Percentiles rank a stretch among this genome's conserved stretches.
Evolutionary conservation across 2,888 invertebrate genomes (phyloP).

Genomic region (Gymnoscelis rufifasciata): DNA sequence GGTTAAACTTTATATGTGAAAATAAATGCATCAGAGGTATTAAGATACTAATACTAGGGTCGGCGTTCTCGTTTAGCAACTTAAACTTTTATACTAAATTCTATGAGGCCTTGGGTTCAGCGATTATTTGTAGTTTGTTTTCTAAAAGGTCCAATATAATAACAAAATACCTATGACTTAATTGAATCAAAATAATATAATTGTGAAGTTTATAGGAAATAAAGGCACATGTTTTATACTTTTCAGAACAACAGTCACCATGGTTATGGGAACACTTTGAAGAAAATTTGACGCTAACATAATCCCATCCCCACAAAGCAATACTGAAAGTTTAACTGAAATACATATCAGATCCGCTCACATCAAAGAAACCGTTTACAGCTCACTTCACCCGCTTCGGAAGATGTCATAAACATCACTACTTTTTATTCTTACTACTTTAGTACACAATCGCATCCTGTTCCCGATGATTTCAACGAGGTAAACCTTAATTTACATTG

Average conservation of each 20-base stretch:
- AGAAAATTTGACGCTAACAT: slow-evolving; percentile 16
- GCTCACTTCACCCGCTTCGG: slow-evolving; percentile 41
- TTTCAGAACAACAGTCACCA: background rate
- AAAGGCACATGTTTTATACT: background rate
- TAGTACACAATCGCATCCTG: slow-evolving; percentile 17
- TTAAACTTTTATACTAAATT: too few relatives aligned
- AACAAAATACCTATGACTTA: too few relatives aligned
- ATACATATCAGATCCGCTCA: slow-evolving; percentile 37
- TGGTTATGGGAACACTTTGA: background rate
- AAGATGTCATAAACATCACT: slow-evolving; percentile 39
- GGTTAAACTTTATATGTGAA: too few relatives aligned
- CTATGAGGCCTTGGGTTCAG: too few relatives aligned
- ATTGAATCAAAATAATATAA: too few relatives aligned
- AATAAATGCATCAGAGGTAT: too few relatives aligned
- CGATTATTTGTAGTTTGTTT: too few relatives aligned
- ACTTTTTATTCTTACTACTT: slow-evolving; percentile 26
- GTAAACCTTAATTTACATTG: slow-evolving; percentile 1
- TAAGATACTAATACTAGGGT: too few relatives aligned
- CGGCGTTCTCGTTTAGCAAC: too few relatives aligned
- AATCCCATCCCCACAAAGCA: slow-evolving; percentile 6
- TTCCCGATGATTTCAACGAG: slow-evolving; percentile 4
- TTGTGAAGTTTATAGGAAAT: too few relatives aligned
- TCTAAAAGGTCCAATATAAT: too few relatives aligned
- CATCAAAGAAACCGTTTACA: slow-evolving; percentile 48
- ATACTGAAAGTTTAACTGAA: slow-evolving; percentile 21